Evolutionary conservation across 2,888 invertebrate genomes (phyloP).

Genomic region (Acanthoscelides obtectus): DNA sequence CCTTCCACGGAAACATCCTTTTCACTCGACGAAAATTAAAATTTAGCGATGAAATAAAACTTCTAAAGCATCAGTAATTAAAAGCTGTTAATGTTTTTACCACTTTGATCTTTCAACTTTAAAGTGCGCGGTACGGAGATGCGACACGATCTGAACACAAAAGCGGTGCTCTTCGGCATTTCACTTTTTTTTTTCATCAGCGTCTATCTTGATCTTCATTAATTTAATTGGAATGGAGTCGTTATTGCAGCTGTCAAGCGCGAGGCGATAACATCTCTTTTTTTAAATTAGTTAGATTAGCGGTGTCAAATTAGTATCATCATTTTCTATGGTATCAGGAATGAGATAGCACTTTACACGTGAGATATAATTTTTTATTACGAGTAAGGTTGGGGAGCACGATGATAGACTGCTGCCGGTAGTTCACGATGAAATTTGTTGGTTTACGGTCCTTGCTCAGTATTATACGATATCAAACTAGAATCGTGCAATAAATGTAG

Average conservation of each 20-base stretch:
- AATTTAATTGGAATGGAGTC: background rate
- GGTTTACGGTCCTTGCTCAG: no score
- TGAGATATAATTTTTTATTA: no score
- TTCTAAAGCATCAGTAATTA: constrained; percentile 16
- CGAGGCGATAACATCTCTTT: background rate
- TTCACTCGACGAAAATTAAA: background rate
- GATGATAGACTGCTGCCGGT: no score
- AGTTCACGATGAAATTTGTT: no score
- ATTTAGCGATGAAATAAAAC: constrained; percentile 9
- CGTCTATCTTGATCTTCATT: background rate
- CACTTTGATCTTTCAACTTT: constrained; percentile 15
- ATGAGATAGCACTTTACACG: background rate
- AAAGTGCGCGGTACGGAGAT: background rate
- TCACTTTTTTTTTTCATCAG: background rate
- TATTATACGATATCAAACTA: no score
- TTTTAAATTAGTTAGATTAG: background rate
- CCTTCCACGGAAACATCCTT: background rate
- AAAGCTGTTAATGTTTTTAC: constrained; percentile 19
- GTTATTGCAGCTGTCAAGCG: background rate
- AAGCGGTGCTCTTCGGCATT: background rate
- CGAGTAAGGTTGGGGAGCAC: no score
- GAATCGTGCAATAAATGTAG: no score
- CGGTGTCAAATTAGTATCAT: background rate
- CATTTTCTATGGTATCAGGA: no score
- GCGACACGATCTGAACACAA: background rate